These are phyloP conservation scores for Aldabrachelys gigantea DNA, from an alignment of 2,113 vertebrate genomes.

Conservation along the genomic window DNA sequence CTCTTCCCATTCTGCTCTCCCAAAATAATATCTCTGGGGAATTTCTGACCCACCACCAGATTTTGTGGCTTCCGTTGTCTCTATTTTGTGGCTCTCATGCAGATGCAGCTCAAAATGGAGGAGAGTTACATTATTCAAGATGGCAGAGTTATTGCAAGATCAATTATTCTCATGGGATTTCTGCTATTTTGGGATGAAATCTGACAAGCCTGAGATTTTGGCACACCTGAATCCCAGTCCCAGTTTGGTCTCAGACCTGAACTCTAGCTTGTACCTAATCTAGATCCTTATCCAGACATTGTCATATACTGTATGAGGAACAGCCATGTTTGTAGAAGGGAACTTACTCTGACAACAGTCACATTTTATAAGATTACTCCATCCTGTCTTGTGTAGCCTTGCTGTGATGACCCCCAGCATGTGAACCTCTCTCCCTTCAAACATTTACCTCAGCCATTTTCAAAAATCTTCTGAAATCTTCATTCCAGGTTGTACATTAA, in stretches of 20 bases:
- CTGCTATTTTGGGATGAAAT: slow-evolving; percentile 12
- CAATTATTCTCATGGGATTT: not conserved
- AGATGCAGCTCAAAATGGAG: not conserved
- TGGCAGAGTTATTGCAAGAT: not conserved
- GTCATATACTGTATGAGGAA: not conserved
- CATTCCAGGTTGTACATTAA: not conserved
- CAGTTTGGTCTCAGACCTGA: not conserved
- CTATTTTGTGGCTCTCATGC: not conserved
- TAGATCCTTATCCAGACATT: not conserved
- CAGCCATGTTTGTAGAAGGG: not conserved
- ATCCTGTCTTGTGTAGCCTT: not conserved
- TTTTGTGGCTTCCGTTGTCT: not conserved
- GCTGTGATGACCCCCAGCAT: not conserved
- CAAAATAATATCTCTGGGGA: not conserved
- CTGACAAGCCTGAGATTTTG: not conserved
- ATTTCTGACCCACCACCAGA: not conserved
- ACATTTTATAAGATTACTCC: not conserved
- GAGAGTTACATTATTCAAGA: not conserved
- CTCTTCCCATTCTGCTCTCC: not conserved
- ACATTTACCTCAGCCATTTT: not conserved
- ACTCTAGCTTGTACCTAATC: accelerated
- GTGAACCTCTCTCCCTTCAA: not conserved
- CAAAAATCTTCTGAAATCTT: not conserved
- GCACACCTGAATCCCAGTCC: not conserved
- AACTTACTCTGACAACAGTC: not conserved